Base-by-base conservation (phyloP, 2,888 invertebrate species). In the Amiota communis region DNA sequence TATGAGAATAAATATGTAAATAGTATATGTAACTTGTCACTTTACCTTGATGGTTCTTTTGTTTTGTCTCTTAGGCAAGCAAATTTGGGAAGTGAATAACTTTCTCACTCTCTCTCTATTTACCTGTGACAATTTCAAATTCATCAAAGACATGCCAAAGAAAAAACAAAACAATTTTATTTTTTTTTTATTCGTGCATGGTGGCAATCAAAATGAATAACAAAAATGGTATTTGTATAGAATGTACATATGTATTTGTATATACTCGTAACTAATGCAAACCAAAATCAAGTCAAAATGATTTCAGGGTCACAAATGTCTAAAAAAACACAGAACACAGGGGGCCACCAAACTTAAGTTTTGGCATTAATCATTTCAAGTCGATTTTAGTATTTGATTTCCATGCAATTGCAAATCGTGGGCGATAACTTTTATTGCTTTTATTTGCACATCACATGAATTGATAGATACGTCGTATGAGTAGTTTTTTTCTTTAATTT, bases 121-220 rank as follows among this genome's bases (percentile, higher is more conserved):
- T 77, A 82, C 83, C 84, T 84, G 85, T 84, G 85, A 84, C 84
- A 84, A 83, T 83, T 83, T 84, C 85, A 84, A 84, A 84, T 84
- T 83, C 83, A 84, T 83, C 85, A 83, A 83, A 82, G 81, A 81
- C 83, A 83, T 84, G 83, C 83, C 80, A 79, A 79, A 82, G 77
- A 78, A 65, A 65, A 65, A 17, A 20, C 36, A 36, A 36, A 36
- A 36, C 36, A n/a, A n/a, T n/a, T n/a, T n/a, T n/a, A n/a, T n/a
- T n/a, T 6, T 36, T 36, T 36, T 3, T 36, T 15, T 65, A n/a
- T 78, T 79, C 87, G 87, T 87, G 87, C 80, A 81, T 80, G 79
- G 72, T 75, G 81, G 85, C 85, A 87, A 87, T 87, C 85, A 87
- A 82, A 85, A 81, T 80, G 82, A 80, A 82, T 69, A 80, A 59